Evolutionary conservation across 2,797 vertebrate genomes (phyloP).

Genomic region (Nothura maculosa): DNA sequence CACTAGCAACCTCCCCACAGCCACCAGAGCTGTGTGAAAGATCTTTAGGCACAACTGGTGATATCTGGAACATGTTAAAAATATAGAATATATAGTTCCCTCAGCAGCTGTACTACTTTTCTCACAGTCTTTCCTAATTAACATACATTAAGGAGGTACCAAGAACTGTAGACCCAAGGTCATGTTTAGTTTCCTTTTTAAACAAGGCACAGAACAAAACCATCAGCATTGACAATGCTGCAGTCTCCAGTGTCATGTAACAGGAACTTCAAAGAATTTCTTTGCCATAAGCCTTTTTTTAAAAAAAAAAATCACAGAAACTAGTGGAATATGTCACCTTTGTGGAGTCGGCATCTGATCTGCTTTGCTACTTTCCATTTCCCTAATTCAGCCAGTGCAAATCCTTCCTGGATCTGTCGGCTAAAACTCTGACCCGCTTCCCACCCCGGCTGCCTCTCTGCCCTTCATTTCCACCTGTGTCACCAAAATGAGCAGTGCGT

Average conservation of each 20-base stretch:
- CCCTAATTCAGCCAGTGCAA: background rate
- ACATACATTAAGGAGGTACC: conserved; percentile 36
- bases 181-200: background rate
- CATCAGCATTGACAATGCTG: background rate
- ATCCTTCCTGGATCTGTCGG: background rate
- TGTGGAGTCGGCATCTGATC: background rate
- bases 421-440: background rate
- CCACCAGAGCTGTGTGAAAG: background rate
- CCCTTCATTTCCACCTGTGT: background rate
- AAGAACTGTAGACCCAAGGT: conserved; percentile 45
- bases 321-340: background rate
- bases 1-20: background rate
- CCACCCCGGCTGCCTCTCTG: background rate
- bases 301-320: background rate
- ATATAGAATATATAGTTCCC: conserved; percentile 49
- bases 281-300: background rate
- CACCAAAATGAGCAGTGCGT: background rate
- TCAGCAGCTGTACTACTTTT: conserved; percentile 69
- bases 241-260: conserved; percentile 1
- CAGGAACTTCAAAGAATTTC: conserved; percentile 9
- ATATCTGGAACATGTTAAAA: conserved; percentile 61
- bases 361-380: background rate
- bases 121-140: conserved; percentile 52
- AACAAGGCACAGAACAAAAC: conserved; percentile 21
- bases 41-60: conserved; percentile 19